Conservation (phyloP, 2,797 vertebrate species). For the Smutsia temminckii region DNA sequence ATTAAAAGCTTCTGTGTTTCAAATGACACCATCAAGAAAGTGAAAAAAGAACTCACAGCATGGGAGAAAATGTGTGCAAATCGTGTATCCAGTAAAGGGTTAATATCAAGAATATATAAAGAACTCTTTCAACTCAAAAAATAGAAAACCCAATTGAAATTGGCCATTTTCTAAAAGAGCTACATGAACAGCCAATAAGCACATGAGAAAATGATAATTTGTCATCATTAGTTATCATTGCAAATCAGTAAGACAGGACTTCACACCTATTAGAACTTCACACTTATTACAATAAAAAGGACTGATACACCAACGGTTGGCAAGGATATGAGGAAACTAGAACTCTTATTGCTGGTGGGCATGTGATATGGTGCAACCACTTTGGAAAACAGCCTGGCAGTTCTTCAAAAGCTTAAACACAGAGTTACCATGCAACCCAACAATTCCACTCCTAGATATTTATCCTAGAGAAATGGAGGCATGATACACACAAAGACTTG, state of each 20-base stretch:
- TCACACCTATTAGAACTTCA: neutral
- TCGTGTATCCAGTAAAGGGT: neutral
- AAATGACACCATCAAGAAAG: neutral
- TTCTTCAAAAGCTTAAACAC: neutral
- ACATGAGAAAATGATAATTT: neutral
- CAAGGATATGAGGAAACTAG: neutral
- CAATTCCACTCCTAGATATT: neutral
- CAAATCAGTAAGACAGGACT: neutral
- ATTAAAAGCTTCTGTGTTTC: neutral
- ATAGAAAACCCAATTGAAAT: neutral
- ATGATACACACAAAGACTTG: neutral
- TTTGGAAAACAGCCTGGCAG: neutral
- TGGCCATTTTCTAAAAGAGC: neutral
- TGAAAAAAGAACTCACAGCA: neutral
- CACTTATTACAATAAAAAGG: neutral
- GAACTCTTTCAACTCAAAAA: neutral
- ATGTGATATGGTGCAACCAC: neutral
- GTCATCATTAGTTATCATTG: neutral
- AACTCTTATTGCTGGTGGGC: neutral
- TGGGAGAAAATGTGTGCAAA: constrained; percentile 9
- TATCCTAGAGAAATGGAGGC: neutral
- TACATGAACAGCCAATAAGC: neutral
- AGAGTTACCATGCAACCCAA: neutral
- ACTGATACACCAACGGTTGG: neutral
- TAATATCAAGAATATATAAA: neutral